Conservation (phyloP, 2,888 invertebrate species). For the Hyposoter didymator region DNA sequence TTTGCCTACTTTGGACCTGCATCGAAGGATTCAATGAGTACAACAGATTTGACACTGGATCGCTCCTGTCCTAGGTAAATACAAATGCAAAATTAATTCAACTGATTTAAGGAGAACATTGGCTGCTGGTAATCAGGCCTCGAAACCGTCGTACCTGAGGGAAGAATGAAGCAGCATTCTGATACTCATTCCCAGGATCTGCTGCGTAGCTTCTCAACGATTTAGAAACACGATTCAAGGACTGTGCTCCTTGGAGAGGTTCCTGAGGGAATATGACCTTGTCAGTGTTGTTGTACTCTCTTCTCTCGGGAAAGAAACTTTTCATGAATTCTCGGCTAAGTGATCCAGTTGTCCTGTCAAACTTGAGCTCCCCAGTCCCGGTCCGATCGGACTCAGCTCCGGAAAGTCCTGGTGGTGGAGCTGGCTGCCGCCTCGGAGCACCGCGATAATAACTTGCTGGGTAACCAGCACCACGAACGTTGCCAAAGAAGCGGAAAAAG, state of each 20-base stretch:
- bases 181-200: slow-evolving; percentile 47
- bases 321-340: slow-evolving; percentile 52
- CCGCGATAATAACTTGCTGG: slow-evolving; percentile 56
- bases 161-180: slow-evolving; percentile 64
- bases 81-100: slow-evolving; percentile 2
- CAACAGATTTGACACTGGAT: slow-evolving; percentile 58
- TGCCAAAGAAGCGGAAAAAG: slow-evolving; percentile 91
- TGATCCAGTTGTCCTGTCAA: slow-evolving; percentile 76
- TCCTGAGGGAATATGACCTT: slow-evolving; percentile 69
- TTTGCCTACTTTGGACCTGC: slow-evolving; percentile 38
- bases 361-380: slow-evolving; percentile 85
- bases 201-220: slow-evolving; percentile 59
- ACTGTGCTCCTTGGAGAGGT: slow-evolving; percentile 55
- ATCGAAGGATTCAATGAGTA: slow-evolving; percentile 43
- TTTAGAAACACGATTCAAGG: slow-evolving; percentile 67
- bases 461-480: slow-evolving; percentile 34
- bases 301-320: slow-evolving; percentile 53
- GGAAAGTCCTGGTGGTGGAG: slow-evolving; percentile 53
- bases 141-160: slow-evolving; percentile 66
- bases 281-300: slow-evolving; percentile 41
- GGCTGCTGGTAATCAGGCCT: neutral
- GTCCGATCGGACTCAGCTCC: slow-evolving; percentile 83
- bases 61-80: slow-evolving; percentile 67
- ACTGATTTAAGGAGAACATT: neutral
- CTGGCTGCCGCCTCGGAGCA: slow-evolving; percentile 43